Base-by-base conservation (phyloP, 2,113 vertebrate genomes). In the Chrysochloris asiatica region DNA sequence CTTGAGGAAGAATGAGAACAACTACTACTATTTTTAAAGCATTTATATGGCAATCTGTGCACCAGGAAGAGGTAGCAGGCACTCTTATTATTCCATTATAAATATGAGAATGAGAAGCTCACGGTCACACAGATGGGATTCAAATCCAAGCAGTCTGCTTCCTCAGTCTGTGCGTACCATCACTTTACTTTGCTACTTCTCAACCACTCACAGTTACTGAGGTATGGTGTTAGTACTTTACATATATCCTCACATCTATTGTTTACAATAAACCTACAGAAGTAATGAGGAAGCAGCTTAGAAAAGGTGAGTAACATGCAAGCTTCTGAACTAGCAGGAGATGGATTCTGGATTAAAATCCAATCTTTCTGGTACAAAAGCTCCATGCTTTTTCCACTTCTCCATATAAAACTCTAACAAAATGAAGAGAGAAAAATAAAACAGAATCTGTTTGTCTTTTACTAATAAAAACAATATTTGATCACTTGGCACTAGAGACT, bases 371-470 rank as follows among this genome's bases (percentile, higher is more conserved):
- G n/a, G 59, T 67, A 9, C 24, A 38, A 88, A 52, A 78, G 24
- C 12, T 38, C 38, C 72, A 65, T 30, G 54, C n/a, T 67, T 52
- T 75, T 84, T 36, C 56, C 69, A 75, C 47, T 84, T 50, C 59
- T 65, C 38, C 54, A 36, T 13, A 47, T n/a, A 84, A 79, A 91
- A 67, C 17, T 38, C 45, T 71, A 81, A 33, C 21, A 88, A 84
- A 83, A 8, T 71, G 21, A 76, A 89, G 59, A 82, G 30, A 63
- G 26, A 92, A 81, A 83, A 85, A 89, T 41, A 75, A 80, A 76
- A 72, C 38, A 6, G 22, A 21, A 7, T 22, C 7, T 4, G 21
- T 82, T 43, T 52, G 26, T 4, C 76, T 72, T 78, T 78, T 22
- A 52, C 33, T 52, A 47, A 45, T 82, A 47, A 59, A 65, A 33